A percentile compares a stretch with the other conserved stretches of the same genome.
Evolutionary conservation across 2,113 vertebrate species (phyloP).

Genomic region (Periophthalmus modestus): DNA sequence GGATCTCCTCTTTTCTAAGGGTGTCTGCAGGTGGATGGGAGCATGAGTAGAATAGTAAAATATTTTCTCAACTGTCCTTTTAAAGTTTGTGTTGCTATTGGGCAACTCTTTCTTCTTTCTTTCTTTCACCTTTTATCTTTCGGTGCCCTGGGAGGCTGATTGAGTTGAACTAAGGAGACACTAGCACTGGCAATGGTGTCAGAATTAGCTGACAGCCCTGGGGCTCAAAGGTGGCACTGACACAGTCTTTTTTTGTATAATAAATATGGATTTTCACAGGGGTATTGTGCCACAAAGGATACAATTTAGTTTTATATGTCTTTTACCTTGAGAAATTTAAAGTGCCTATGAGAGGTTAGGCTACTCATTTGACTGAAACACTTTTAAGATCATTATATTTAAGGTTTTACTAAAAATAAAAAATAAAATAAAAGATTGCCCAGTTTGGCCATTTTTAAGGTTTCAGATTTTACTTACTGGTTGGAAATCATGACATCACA

Average conservation of each 20-base stretch:
- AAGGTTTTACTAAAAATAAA: too few relatives aligned
- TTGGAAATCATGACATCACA: too few relatives aligned
- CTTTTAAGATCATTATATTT: too few relatives aligned
- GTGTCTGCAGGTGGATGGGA: background rate
- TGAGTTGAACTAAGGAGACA: slow-evolving; percentile 32
- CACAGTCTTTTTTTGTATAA: background rate
- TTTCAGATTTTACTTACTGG: too few relatives aligned
- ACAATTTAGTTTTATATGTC: background rate
- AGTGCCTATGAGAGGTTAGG: too few relatives aligned
- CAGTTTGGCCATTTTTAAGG: too few relatives aligned
- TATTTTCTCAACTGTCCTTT: slow-evolving; percentile 25
- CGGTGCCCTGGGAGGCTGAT: slow-evolving; percentile 25
- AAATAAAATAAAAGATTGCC: too few relatives aligned
- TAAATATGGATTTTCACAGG: background rate
- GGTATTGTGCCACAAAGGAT: background rate
- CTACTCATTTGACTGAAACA: too few relatives aligned
- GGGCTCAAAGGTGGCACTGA: slow-evolving; percentile 1
- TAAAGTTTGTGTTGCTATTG: slow-evolving; percentile 35
- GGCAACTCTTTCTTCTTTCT: background rate
- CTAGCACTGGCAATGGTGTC: slow-evolving; percentile 8
- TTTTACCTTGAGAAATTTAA: background rate
- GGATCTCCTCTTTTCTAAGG: background rate
- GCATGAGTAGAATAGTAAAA: slow-evolving; percentile 2
- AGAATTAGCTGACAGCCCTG: slow-evolving; percentile 32
- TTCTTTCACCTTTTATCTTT: background rate